phyloP scores from a whole-genome alignment of 1,140 invertebrate species.

The Diorhabda elongata region DNA sequence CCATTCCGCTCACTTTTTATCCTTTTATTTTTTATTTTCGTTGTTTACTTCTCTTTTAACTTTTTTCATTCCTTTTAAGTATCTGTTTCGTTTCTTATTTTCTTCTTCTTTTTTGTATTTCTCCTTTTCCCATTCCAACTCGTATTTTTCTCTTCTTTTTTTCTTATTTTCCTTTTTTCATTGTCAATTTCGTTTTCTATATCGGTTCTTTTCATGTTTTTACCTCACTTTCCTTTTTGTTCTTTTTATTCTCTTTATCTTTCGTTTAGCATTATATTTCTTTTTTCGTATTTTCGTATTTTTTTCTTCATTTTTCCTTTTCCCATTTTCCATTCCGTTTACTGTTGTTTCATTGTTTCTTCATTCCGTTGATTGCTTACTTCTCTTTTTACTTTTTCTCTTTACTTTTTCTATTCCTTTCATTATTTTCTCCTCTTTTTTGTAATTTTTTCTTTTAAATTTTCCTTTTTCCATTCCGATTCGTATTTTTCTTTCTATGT shows the following conservation, averaged over 20 bases:
- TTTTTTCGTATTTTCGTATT: neutral
- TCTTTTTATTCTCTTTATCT: neutral
- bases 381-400: neutral
- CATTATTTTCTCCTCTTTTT: neutral
- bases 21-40: too few relatives aligned
- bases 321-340: neutral
- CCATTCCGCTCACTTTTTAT: too few relatives aligned
- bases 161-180: neutral
- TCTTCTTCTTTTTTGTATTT: neutral
- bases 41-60: neutral
- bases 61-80: slow-evolving; percentile 1
- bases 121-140: neutral
- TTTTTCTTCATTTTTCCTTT: neutral
- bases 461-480: neutral
- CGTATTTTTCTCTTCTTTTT: neutral
- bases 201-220: neutral
- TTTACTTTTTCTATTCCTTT: neutral
- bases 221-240: neutral
- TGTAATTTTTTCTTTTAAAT: neutral
- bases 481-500: neutral
- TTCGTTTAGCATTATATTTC: neutral
- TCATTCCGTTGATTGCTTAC: neutral
- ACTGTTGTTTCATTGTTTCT: neutral
- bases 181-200: neutral
- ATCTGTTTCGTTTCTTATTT: neutral